A percentile compares a stretch with the other conserved stretches of the same genome.
Evolutionary conservation across 2,797 vertebrate species (phyloP).

Genomic region (Carcharodon carcharias): DNA sequence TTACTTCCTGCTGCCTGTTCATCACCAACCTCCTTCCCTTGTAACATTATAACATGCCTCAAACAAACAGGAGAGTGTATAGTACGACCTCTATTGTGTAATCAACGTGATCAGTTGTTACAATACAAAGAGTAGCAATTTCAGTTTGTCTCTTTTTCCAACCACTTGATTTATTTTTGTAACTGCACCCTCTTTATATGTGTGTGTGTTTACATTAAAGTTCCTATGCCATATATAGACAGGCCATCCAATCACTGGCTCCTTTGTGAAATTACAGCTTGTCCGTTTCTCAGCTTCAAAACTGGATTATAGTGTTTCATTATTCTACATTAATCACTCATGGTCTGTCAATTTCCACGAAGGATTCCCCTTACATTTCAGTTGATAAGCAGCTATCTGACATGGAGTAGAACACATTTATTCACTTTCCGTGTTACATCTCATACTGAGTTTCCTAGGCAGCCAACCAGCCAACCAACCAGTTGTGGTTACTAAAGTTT

Average conservation of each 20-base stretch:
- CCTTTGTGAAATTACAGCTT: not conserved
- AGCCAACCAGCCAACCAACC: not conserved
- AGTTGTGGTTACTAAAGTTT: not conserved
- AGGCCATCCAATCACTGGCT: not conserved
- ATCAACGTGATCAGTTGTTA: not conserved
- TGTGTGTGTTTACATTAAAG: not conserved
- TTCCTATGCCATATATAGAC: not conserved
- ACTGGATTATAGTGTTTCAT: not conserved
- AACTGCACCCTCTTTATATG: not conserved
- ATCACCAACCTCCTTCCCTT: too few species aligned
- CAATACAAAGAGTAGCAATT: not conserved
- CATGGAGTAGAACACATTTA: not conserved
- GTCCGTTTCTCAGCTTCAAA: not conserved
- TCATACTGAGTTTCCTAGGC: not conserved
- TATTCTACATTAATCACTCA: not conserved
- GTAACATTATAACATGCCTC: not conserved
- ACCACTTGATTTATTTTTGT: not conserved
- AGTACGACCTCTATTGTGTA: not conserved
- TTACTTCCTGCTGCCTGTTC: not conserved
- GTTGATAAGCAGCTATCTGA: not conserved
- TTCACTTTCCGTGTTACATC: not conserved
- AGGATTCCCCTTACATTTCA: not conserved
- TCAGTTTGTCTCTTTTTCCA: not conserved
- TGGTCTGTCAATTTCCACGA: too few species aligned
- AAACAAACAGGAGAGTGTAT: not conserved